A percentile compares a stretch with the other conserved stretches of the same genome.
phyloP scores from a whole-genome alignment of 2,113 vertebrate genomes.

The Riparia riparia region DNA sequence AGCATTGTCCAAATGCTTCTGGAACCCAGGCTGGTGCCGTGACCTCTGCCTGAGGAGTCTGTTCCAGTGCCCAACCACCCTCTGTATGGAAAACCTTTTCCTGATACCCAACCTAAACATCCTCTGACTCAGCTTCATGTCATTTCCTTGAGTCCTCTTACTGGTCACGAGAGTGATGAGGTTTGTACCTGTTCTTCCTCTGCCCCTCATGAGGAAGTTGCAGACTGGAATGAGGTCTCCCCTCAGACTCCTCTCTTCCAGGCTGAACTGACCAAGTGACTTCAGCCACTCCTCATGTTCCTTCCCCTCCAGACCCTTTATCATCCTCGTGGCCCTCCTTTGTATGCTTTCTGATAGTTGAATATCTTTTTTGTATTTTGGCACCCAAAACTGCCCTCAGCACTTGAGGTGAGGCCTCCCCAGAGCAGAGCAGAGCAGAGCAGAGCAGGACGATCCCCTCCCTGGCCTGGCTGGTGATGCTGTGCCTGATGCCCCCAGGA shows the following conservation, averaged over 20 bases:
- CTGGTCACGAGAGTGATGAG: background rate
- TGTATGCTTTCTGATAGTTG: background rate
- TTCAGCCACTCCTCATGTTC: background rate
- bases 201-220: accelerated
- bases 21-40: background rate
- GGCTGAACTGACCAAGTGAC: background rate
- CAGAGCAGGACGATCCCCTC: background rate
- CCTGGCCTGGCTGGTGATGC: accelerated
- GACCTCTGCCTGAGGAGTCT: too few species aligned
- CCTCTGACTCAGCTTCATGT: background rate
- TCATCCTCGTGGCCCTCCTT: background rate
- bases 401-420: accelerated
- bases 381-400: background rate
- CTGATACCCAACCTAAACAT: background rate
- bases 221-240: background rate
- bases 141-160: background rate
- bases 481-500: background rate
- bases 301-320: background rate
- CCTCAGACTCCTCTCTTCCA: background rate
- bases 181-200: background rate
- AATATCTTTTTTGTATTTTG: background rate
- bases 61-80: background rate
- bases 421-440: accelerated
- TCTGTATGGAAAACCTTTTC: background rate
- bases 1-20: background rate